phyloP scores from a whole-genome alignment of 2,113 vertebrate genomes.

The Chamaea fasciata region DNA sequence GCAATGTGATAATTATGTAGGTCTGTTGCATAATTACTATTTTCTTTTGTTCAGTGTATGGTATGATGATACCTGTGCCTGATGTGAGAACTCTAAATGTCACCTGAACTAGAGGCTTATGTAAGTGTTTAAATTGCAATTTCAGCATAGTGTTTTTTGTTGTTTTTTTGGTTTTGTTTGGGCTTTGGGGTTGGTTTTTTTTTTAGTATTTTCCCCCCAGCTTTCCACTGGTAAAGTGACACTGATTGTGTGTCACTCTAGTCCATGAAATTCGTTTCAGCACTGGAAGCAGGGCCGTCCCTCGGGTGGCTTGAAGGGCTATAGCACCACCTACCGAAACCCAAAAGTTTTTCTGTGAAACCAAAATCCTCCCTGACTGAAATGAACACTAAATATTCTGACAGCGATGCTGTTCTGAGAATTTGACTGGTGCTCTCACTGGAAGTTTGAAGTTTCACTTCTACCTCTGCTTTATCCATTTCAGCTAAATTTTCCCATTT shows the following conservation, averaged over 20 bases:
- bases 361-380: neutral
- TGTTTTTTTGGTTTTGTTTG: neutral
- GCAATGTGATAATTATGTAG: neutral
- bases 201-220: neutral
- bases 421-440: neutral
- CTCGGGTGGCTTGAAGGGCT: neutral
- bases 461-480: neutral
- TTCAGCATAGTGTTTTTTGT: neutral
- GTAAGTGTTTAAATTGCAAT: neutral
- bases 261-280: neutral
- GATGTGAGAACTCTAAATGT: neutral
- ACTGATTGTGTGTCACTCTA: neutral
- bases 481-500: neutral
- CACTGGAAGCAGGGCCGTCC: neutral
- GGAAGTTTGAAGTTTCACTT: neutral
- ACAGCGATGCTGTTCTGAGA: neutral
- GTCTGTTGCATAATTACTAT: neutral
- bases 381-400: neutral
- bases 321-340: slow-evolving; percentile 18
- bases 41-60: neutral
- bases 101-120: neutral
- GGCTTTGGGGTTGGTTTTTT: too few relatives aligned
- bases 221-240: neutral
- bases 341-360: neutral
- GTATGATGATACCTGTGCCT: neutral